phyloP scores from a whole-genome alignment of 53 echinoderm and acorn worm genomes.

The Mesocentrotus franciscanus region DNA sequence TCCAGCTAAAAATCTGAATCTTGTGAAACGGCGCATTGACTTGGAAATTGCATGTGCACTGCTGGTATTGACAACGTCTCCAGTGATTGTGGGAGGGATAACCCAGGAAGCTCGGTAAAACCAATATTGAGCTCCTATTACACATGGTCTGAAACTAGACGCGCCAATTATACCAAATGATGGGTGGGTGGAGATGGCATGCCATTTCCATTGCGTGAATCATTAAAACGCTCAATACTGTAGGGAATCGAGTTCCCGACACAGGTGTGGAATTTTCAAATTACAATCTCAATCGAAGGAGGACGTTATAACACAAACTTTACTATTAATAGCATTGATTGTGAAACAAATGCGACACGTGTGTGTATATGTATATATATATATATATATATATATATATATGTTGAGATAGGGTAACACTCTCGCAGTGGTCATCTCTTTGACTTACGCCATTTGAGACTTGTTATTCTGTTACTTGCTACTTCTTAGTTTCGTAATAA shows the following conservation, averaged over 20 bases:
- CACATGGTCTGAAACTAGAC: not conserved
- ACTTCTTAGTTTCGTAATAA: not conserved
- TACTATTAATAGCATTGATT: not conserved
- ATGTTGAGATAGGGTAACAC: not conserved
- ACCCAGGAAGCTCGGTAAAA: not conserved
- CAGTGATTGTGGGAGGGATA: not conserved
- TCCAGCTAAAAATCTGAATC: not conserved
- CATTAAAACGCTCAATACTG: not conserved
- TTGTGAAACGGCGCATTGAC: not conserved
- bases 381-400: not conserved
- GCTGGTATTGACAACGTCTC: not conserved
- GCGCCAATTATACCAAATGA: constrained; percentile 32
- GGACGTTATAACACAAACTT: not conserved
- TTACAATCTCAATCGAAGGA: not conserved
- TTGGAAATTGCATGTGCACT: not conserved
- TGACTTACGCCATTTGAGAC: too few species aligned
- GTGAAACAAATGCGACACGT: not conserved
- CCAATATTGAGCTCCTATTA: constrained; percentile 19
- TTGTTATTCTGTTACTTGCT: too few species aligned
- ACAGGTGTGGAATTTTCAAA: not conserved
- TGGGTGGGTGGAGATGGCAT: not conserved
- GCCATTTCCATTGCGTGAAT: not conserved
- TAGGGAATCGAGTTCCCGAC: not conserved
- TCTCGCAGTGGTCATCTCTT: too few species aligned
- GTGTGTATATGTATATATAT: not conserved